A percentile compares a stretch with the other conserved stretches of the same genome.
Conservation (phyloP, 2,888 invertebrate species). For the Drosophila mimica region DNA sequence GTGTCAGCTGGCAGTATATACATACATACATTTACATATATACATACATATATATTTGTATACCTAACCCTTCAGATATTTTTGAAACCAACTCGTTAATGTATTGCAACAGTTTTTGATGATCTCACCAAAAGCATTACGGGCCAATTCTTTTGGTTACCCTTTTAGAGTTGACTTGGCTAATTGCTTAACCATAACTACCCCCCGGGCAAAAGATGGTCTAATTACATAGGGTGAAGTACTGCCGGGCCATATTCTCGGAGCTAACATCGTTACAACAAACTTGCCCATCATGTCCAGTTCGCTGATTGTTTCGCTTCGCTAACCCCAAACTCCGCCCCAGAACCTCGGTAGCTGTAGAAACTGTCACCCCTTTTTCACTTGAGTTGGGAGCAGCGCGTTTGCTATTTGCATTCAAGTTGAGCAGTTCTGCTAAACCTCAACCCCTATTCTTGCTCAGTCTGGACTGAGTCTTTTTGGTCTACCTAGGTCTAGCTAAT, state of each 20-base stretch:
- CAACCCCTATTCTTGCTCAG: constrained; percentile 21
- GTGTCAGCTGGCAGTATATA: constrained; percentile 51
- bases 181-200: constrained; percentile 50
- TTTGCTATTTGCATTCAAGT: constrained; percentile 56
- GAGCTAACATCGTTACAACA: constrained; percentile 45
- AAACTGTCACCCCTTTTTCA: constrained; percentile 64
- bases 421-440: constrained; percentile 30
- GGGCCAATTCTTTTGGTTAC: constrained; percentile 24
- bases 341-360: constrained; percentile 2
- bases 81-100: constrained; percentile 46
- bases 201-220: constrained; percentile 44
- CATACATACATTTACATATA: background rate
- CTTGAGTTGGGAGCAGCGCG: constrained; percentile 48
- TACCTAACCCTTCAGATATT: constrained; percentile 15
- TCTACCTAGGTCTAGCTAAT: constrained; percentile 11
- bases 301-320: constrained; percentile 76
- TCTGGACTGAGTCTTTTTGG: constrained; percentile 2
- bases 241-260: constrained; percentile 27
- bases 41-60: background rate
- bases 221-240: constrained; percentile 20
- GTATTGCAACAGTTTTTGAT: constrained; percentile 33
- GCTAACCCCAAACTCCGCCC: constrained; percentile 17
- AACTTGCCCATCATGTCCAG: constrained; percentile 70
- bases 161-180: constrained; percentile 46
- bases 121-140: constrained; percentile 46